Percentiles rank a stretch among this genome's conserved stretches.
These are phyloP conservation scores for Streptopelia turtur DNA, from an alignment of 2,797 vertebrate species.

Conservation along the genomic window DNA sequence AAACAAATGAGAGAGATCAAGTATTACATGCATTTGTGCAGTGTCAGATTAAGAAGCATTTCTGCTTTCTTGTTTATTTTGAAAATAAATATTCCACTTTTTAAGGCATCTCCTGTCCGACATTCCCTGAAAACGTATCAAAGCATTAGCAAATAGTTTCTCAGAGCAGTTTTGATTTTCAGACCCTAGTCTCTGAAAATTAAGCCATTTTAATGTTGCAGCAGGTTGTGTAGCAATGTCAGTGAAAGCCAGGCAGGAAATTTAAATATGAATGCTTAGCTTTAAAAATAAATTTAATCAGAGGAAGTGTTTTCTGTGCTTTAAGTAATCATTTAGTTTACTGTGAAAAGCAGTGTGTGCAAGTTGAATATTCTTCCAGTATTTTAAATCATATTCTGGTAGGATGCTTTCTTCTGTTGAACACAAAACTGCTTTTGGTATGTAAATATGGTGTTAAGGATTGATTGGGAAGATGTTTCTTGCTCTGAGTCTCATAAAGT, in stretches of 20 bases:
- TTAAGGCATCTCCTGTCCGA: not conserved
- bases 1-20: not conserved
- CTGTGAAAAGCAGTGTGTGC: not conserved
- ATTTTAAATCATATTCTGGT: not conserved
- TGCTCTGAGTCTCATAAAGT: not conserved
- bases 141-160: not conserved
- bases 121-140: not conserved
- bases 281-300: not conserved
- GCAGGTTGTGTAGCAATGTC: not conserved
- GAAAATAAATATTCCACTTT: not conserved
- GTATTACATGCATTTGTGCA: not conserved
- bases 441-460: not conserved
- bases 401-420: not conserved
- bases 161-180: not conserved
- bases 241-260: not conserved
- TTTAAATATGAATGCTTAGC: not conserved
- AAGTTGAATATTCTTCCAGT: not conserved
- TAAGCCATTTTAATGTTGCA: not conserved
- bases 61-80: not conserved
- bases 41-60: not conserved
- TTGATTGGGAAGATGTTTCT: not conserved
- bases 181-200: not conserved
- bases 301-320: not conserved
- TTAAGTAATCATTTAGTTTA: not conserved
- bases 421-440: not conserved